Base-by-base conservation (phyloP, 1,140 invertebrate genomes). In the Trichoplusia ni region DNA sequence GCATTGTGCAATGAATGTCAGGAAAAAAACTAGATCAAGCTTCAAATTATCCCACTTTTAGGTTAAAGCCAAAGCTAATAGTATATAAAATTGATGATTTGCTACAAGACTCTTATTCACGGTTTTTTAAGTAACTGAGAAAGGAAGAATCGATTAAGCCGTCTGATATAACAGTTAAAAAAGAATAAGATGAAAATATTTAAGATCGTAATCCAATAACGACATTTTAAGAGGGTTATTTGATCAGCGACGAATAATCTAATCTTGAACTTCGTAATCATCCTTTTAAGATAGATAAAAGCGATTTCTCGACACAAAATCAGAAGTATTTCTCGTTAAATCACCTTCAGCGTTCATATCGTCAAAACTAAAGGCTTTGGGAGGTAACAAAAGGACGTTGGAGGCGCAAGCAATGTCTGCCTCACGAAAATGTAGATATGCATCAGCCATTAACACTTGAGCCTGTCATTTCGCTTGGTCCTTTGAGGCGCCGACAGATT, bases 401-500 rank as follows among this genome's bases (percentile, higher is more conserved):
- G 16, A 60, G 38, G 64, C 62, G 60, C 61, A 40, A 19, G 54
- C 31, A 58, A 42, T 59, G 42, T 37, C 54, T 51, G 65, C 58
- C 58, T 62, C 58, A 68, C 69, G 66, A 67, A 72, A 72, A 69
- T 46, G 59, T 23, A 69, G 70, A 72, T 72, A 72, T 27, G 60
- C 51, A 72, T 72, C 70, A 72, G 70, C 67, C 51, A 72, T 72
- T 72, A 72, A 72, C 70, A 68, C 70, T 72, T 42, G 42, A 72
- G 59, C 46, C 70, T 58, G 54, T 29, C 38, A 42, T 44, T 58
- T 31, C 54, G 38, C 37, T 40, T 64, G 42, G 64, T 67, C 69
- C 69, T 67, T 71, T 71, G 69, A 71, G 44, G 31, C 44, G 14
- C 42, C 38, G 42, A 31, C 49, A 35, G 61, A 56, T 31, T 64